phyloP scores from a whole-genome alignment of 1,140 invertebrate genomes.

The Metaphire vulgaris region DNA sequence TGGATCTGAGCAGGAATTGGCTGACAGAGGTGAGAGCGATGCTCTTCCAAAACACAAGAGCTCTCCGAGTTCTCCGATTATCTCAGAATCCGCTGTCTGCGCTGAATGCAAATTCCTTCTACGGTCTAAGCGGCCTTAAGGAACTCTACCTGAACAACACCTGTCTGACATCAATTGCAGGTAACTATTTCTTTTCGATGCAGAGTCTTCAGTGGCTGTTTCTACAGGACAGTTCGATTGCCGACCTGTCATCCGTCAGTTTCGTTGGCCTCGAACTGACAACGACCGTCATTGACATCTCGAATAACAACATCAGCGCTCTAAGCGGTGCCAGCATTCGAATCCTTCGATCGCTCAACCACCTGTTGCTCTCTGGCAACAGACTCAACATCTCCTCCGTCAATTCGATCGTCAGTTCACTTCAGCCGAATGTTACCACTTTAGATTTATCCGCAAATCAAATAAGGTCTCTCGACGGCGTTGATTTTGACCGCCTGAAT shows the following conservation, averaged over 20 bases:
- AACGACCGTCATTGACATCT: not conserved
- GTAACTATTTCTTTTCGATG: not conserved
- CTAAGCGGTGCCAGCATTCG: too few species aligned
- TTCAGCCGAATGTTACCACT: too few species aligned
- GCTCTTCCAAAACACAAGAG: not conserved
- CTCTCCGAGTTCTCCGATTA: not conserved
- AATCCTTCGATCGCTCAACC: too few species aligned
- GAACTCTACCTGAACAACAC: not conserved
- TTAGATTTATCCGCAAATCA: too few species aligned
- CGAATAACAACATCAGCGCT: not conserved
- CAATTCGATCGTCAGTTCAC: too few species aligned
- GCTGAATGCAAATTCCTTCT: not conserved
- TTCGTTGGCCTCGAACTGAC: not conserved
- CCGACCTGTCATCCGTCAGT: not conserved
- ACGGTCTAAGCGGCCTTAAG: not conserved
- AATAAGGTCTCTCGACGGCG: too few species aligned
- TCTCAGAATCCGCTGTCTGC: not conserved
- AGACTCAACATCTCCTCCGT: too few species aligned
- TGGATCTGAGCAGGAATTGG: not conserved
- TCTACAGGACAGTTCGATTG: not conserved
- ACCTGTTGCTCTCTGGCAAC: too few species aligned
- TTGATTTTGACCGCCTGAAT: not conserved
- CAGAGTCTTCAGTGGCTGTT: not conserved
- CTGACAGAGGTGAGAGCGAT: not conserved
- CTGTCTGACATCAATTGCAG: not conserved